phyloP scores from a whole-genome alignment of 1,140 invertebrate genomes.

The Bradysia coprophila region DNA sequence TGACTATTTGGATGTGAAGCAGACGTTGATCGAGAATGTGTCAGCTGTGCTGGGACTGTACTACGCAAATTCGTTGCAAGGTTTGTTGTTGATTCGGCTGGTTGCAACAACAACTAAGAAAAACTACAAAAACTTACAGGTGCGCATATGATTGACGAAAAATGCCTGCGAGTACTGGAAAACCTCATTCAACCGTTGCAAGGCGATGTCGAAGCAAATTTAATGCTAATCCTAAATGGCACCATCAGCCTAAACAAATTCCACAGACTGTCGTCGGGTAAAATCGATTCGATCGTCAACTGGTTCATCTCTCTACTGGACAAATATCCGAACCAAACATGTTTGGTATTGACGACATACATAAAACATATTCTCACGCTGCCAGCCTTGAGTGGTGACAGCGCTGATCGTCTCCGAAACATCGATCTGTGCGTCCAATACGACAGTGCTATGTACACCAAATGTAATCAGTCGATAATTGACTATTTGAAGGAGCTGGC shows the following conservation, averaged over 20 bases:
- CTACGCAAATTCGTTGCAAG: too few relatives aligned
- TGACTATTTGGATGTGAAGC: background rate
- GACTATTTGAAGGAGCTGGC: conserved; percentile 10
- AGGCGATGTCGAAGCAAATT: background rate
- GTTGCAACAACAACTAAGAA: too few relatives aligned
- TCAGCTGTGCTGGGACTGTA: background rate
- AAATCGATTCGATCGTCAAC: background rate
- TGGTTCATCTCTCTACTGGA: background rate
- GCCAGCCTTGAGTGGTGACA: background rate
- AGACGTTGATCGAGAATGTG: background rate
- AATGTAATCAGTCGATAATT: conserved; percentile 18
- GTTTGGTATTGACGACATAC: background rate
- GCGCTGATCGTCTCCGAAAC: conserved; percentile 12
- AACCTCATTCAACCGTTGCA: background rate
- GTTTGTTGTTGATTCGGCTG: background rate
- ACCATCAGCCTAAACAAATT: background rate
- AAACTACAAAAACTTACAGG: background rate
- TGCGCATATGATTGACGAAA: background rate
- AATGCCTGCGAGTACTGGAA: background rate
- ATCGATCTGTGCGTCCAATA: conserved; percentile 21
- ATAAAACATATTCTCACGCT: background rate
- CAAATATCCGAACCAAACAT: background rate
- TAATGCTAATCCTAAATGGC: background rate
- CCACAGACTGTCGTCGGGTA: background rate
- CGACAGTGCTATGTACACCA: conserved; percentile 16